Evolutionary conservation across 2,888 invertebrate genomes (phyloP).

Genomic region (Dynastes hyllus): DNA sequence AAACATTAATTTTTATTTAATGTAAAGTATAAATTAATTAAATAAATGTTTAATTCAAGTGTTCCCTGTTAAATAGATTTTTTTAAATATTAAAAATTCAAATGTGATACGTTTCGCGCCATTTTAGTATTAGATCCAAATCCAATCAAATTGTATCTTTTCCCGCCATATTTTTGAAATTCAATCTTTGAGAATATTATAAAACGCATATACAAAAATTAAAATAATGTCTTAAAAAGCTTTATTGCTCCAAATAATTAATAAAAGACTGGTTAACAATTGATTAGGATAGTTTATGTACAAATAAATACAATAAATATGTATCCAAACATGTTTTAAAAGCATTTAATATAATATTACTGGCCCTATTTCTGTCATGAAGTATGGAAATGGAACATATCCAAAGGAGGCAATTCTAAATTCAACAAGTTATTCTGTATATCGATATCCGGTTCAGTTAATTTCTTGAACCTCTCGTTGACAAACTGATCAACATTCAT

Average conservation of each 20-base stretch:
- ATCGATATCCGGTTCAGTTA: conserved; percentile 67
- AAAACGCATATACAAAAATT: too few relatives aligned
- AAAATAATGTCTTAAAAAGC: not conserved
- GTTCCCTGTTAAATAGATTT: too few relatives aligned
- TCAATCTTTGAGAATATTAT: too few relatives aligned
- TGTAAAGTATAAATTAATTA: too few relatives aligned
- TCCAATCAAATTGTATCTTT: too few relatives aligned
- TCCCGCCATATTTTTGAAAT: too few relatives aligned
- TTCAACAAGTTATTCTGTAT: conserved; percentile 61
- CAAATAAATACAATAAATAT: conserved; percentile 13
- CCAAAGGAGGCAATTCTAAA: conserved; percentile 67
- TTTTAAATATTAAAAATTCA: too few relatives aligned
- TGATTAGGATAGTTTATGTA: not conserved
- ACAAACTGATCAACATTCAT: conserved; percentile 71
- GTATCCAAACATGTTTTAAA: not conserved
- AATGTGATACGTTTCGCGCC: too few relatives aligned
- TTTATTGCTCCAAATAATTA: conserved; percentile 12
- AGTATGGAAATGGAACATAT: conserved; percentile 67
- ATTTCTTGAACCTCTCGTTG: conserved; percentile 68
- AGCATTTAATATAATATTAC: conserved; percentile 2
- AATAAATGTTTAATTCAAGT: too few relatives aligned
- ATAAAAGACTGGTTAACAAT: conserved; percentile 1
- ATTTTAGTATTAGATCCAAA: too few relatives aligned
- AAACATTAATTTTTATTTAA: too few relatives aligned
- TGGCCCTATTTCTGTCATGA: conserved; percentile 46